Percentiles rank a stretch among this genome's conserved stretches.
These are phyloP conservation scores for Drosophila formosana DNA, from an alignment of 2,888 invertebrate species.

Conservation along the genomic window DNA sequence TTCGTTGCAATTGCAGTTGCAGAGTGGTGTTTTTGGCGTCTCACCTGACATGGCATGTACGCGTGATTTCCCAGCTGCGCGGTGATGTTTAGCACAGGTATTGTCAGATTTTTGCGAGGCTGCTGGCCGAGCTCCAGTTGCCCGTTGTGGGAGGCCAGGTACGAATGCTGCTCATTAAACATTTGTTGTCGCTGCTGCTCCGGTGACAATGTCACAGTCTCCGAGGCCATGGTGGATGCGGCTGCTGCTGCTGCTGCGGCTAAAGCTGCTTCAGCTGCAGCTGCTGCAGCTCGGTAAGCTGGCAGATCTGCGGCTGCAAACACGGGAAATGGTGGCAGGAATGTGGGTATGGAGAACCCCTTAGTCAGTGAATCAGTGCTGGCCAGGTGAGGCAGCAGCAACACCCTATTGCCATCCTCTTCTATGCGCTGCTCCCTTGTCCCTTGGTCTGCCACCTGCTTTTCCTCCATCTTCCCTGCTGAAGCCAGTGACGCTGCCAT, in stretches of 20 bases:
- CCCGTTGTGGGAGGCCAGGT: slow-evolving; percentile 75
- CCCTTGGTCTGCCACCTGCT: neutral
- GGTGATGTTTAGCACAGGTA: slow-evolving; percentile 90
- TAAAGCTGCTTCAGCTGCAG: slow-evolving; percentile 61
- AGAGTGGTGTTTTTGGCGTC: slow-evolving; percentile 51
- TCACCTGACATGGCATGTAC: slow-evolving; percentile 94
- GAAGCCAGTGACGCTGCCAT: slow-evolving; percentile 32
- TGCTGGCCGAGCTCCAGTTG: slow-evolving; percentile 45
- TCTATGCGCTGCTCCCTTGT: neutral
- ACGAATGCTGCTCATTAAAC: slow-evolving; percentile 80
- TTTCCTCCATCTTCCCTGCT: neutral
- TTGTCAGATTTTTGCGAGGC: slow-evolving; percentile 73
- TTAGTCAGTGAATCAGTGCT: slow-evolving; percentile 80
- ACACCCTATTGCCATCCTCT: slow-evolving; percentile 20
- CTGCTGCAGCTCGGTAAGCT: slow-evolving; percentile 72
- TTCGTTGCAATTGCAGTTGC: neutral
- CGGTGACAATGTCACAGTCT: slow-evolving; percentile 65
- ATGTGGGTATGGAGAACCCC: slow-evolving; percentile 83
- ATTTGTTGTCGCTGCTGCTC: slow-evolving; percentile 74
- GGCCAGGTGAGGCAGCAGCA: slow-evolving; percentile 57
- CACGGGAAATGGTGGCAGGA: slow-evolving; percentile 82
- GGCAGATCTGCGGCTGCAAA: slow-evolving; percentile 82
- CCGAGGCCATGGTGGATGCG: slow-evolving; percentile 50
- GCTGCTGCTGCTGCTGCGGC: slow-evolving; percentile 56
- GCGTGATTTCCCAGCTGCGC: slow-evolving; percentile 96